Evolutionary conservation across 2,797 vertebrate genomes (phyloP).

Genomic region (Anniella stebbinsi): DNA sequence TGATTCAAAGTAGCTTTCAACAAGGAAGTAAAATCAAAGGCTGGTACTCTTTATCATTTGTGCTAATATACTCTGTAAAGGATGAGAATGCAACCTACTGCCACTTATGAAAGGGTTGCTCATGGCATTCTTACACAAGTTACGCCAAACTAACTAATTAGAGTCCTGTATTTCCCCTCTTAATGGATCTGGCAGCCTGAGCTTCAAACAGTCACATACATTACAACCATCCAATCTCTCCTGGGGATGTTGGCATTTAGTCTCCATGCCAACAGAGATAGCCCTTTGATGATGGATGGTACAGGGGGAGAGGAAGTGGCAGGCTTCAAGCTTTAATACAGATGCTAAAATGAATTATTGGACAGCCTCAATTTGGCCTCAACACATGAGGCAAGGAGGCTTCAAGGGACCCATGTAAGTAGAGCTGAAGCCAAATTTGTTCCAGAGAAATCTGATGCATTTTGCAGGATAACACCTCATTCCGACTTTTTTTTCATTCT

Average conservation of each 20-base stretch:
- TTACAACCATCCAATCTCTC: slow-evolving; percentile 47
- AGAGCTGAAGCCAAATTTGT: slow-evolving; percentile 6
- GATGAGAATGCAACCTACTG: not conserved
- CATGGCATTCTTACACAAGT: slow-evolving; percentile 28
- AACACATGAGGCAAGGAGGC: slow-evolving; percentile 21
- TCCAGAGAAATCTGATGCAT: not conserved
- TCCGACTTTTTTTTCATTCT: not conserved
- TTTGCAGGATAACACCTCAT: slow-evolving; percentile 26
- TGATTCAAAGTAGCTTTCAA: slow-evolving; percentile 29
- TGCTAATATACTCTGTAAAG: not conserved
- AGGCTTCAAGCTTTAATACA: slow-evolving; percentile 40
- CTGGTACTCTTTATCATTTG: not conserved
- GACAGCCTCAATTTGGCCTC: slow-evolving; percentile 24
- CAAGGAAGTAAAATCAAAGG: slow-evolving; percentile 49
- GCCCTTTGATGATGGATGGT: slow-evolving; percentile 50
- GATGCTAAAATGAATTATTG: slow-evolving; percentile 28
- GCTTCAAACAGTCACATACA: slow-evolving; percentile 14
- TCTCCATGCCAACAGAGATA: slow-evolving; percentile 71
- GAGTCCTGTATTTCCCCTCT: slow-evolving; percentile 54
- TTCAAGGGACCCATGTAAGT: slow-evolving; percentile 18
- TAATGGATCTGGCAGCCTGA: slow-evolving; percentile 49
- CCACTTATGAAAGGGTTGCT: not conserved
- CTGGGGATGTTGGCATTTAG: slow-evolving; percentile 57
- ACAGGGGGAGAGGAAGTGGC: slow-evolving; percentile 13
- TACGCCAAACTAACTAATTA: slow-evolving; percentile 52